Conservation (phyloP, 2,113 vertebrate species). For the Isurus oxyrinchus region DNA sequence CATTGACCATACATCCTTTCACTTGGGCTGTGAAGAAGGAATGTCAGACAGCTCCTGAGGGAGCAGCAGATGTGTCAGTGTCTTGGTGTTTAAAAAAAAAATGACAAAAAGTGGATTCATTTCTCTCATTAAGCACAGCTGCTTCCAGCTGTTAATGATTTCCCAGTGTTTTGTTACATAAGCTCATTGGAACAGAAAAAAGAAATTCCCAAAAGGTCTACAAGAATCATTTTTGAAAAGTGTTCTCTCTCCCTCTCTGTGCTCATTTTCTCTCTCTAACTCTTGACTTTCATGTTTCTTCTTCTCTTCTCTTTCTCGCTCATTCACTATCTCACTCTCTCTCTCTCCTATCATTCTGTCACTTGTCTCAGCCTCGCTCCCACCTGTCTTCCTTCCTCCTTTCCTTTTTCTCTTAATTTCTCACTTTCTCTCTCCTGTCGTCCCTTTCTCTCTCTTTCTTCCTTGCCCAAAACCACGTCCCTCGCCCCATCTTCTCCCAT, state of each 20-base stretch:
- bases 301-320: neutral
- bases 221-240: neutral
- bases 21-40: neutral
- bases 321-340: neutral
- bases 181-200: neutral
- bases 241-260: neutral
- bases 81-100: neutral
- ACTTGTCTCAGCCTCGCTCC: neutral
- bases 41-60: neutral
- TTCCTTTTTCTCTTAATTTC: neutral
- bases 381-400: neutral
- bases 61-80: neutral
- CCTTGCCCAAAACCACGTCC: too few relatives aligned
- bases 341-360: neutral
- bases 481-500: neutral
- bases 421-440: neutral
- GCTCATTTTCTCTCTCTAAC: neutral
- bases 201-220: neutral
- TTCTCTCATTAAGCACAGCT: slow-evolving; percentile 3
- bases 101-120: slow-evolving; percentile 14
- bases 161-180: neutral
- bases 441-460: neutral
- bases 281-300: neutral
- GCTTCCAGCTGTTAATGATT: slow-evolving; percentile 24
- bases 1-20: neutral